Conservation (phyloP, 2,888 invertebrate species). For the Dolomedes plantarius region DNA sequence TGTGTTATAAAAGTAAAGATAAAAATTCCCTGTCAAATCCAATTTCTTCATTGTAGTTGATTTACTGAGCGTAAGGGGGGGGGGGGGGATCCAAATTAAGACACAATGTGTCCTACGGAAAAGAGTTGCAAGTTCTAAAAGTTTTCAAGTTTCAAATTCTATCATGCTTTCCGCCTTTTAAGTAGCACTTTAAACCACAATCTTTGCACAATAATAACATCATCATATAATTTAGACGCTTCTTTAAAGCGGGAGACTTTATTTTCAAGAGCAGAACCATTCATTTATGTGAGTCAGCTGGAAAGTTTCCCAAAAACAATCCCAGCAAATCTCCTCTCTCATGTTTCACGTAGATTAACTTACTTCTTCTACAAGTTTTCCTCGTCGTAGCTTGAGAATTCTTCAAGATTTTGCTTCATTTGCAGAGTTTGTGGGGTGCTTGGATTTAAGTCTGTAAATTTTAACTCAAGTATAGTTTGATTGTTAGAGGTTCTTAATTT, state of each 20-base stretch:
- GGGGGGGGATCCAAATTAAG: no score
- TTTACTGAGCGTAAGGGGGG: no score
- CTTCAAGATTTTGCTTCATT: not conserved
- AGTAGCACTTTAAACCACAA: conserved; percentile 2
- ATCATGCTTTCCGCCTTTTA: not conserved
- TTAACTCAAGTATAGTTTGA: no score
- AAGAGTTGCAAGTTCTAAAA: no score
- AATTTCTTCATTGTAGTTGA: no score
- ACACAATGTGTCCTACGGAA: no score
- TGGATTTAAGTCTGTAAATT: no score
- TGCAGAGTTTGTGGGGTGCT: no score
- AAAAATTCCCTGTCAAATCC: no score
- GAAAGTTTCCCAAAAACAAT: conserved; percentile 14
- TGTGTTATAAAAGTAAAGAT: no score
- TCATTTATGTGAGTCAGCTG: not conserved
- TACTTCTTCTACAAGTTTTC: conserved; percentile 1
- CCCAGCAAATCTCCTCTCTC: not conserved
- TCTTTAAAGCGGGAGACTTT: not conserved
- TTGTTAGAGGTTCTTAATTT: no score
- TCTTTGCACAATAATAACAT: conserved; percentile 9
- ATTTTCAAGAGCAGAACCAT: not conserved
- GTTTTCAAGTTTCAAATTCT: not conserved
- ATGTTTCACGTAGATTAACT: conserved; percentile 12
- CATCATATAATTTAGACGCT: conserved; percentile 9
- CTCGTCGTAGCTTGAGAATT: not conserved